Base-by-base conservation (phyloP, 2,797 vertebrate species). In the Amblyopsis hoosieri region DNA sequence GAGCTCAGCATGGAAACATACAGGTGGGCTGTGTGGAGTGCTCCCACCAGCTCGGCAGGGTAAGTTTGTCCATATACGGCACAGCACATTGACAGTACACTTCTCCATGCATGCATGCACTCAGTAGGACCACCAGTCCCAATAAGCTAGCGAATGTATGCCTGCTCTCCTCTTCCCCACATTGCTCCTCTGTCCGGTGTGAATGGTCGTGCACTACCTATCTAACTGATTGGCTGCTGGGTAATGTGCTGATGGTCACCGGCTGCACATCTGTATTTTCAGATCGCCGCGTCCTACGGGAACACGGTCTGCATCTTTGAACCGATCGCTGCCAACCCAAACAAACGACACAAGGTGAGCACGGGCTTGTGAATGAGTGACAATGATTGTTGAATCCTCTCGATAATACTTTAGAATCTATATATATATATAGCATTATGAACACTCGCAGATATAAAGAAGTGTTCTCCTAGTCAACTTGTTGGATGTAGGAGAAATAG, bases 1-100 rank as follows among this genome's bases (percentile, higher is more conserved):
- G 98, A 90, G 97, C 97, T 92, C 97, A 99, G 87, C 95, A 99
- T 93, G 97, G 97, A 78, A 99, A 99, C 90, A 98, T 99, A 80
- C 98, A 99, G 88, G 97, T 99, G 92, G 97, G 96, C 86, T 99
- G 97, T 67, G 97, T 99, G 92, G 97, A 98, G 84, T 99, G 96
- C 73, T 98, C 98, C 72, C 94, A 96, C 70, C 95, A 93, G 72
- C 95, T 98, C 78, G 98, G 98, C 90, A 91, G 97, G 93, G 98
- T 99, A 94, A 97, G 95, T 85, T 74, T 72, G 57, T 64, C 49
- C 66, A 45, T 57, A 65, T 29, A 29, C 23, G 23, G 50, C 45
- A 29, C 14, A 47, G 61, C 63, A 42, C 74, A 62, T 31, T 1
- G 62, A 59, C 46, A 60, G 45, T 13, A 31, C 56, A 46, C 23